Evolutionary conservation across 2,888 invertebrate genomes (phyloP).

Genomic region (Hololepta plana): DNA sequence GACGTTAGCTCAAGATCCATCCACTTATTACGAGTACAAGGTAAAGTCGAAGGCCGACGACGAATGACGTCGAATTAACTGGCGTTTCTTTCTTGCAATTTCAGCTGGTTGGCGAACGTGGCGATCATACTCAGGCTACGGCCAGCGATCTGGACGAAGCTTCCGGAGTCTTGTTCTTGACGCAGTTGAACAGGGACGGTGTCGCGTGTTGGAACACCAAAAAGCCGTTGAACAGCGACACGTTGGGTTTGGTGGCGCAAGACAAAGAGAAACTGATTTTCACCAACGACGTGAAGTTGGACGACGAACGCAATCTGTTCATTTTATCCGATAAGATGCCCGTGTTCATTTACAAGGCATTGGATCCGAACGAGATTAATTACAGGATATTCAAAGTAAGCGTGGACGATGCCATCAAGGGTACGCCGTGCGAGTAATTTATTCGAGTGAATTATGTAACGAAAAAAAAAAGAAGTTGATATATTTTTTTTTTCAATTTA

Average conservation of each 20-base stretch:
- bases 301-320: constrained; percentile 47
- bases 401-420: constrained; percentile 26
- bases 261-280: constrained; percentile 53
- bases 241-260: constrained; percentile 45
- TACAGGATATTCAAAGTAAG: constrained; percentile 33
- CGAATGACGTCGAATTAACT: no score
- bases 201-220: constrained; percentile 66
- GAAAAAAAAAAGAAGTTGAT: no score
- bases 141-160: constrained; percentile 51
- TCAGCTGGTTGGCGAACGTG: constrained; percentile 49
- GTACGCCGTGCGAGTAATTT: constrained; percentile 27
- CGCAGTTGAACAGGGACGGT: constrained; percentile 59
- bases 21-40: constrained; percentile 55
- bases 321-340: constrained; percentile 63
- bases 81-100: no score
- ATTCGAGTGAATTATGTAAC: no score
- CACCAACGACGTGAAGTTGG: constrained; percentile 59
- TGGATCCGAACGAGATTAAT: constrained; percentile 51
- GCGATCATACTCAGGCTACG: constrained; percentile 53
- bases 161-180: constrained; percentile 55
- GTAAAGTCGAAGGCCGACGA: no score
- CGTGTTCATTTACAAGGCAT: constrained; percentile 41
- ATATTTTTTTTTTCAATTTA: no score
- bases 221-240: constrained; percentile 43
- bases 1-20: constrained; percentile 43